phyloP scores from a whole-genome alignment of 2,888 invertebrate species.

The Trachelus troglodyta region DNA sequence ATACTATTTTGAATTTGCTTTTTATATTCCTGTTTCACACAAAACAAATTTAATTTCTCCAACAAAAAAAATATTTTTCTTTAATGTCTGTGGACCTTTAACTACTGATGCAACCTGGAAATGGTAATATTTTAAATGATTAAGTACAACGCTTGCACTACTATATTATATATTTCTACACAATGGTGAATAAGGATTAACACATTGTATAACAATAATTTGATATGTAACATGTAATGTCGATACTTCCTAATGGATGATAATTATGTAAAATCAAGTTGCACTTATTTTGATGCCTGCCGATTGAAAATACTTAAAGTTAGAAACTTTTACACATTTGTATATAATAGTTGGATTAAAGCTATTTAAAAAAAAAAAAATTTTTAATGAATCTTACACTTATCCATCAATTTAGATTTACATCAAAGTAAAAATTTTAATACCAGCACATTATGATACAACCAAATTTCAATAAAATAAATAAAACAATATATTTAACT shows the following conservation, averaged over 20 bases:
- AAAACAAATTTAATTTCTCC: neutral
- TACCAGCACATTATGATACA: neutral
- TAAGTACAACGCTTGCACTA: slow-evolving; percentile 16
- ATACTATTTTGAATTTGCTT: neutral
- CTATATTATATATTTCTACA: slow-evolving; percentile 34
- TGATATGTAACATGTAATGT: neutral
- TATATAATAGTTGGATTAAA: neutral
- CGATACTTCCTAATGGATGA: neutral
- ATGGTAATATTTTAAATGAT: neutral
- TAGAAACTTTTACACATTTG: neutral
- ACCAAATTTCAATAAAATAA: neutral
- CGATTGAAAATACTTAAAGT: neutral
- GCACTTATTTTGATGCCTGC: neutral
- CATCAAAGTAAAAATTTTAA: neutral
- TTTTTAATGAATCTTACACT: neutral
- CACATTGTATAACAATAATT: slow-evolving; percentile 23
- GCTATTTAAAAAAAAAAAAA: neutral
- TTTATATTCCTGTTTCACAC: neutral
- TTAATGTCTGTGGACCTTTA: too few species aligned
- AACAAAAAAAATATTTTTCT: neutral
- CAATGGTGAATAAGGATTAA: slow-evolving; percentile 35
- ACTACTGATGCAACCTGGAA: too few species aligned
- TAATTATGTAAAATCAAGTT: neutral
- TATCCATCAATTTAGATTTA: neutral
- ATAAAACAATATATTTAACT: neutral